phyloP scores from a whole-genome alignment of 2,113 vertebrate genomes.

The Ceyx cyanopectus region DNA sequence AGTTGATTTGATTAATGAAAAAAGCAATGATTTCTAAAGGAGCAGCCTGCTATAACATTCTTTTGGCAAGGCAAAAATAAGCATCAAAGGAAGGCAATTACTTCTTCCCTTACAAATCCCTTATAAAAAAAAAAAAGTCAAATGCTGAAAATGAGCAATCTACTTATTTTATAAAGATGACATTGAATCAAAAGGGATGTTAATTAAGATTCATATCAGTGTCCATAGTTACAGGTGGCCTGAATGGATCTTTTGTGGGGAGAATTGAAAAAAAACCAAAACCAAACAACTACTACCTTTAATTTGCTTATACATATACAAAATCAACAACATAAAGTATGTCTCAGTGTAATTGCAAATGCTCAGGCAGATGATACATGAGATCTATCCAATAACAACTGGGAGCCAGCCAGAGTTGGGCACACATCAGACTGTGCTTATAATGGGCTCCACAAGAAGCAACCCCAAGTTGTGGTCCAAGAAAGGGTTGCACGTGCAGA shows the following conservation, averaged over 20 bases:
- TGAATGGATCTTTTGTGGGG: not conserved
- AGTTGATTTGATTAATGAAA: not conserved
- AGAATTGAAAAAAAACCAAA: not conserved
- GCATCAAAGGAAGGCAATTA: not conserved
- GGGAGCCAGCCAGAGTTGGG: not conserved
- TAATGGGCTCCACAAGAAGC: not conserved
- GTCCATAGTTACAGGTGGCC: not conserved
- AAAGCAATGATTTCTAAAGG: not conserved
- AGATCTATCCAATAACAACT: not conserved
- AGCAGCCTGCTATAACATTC: not conserved
- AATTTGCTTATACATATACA: not conserved
- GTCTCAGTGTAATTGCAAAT: not conserved
- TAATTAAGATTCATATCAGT: not conserved
- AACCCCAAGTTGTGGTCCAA: rapidly evolving
- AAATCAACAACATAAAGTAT: not conserved
- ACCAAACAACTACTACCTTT: not conserved
- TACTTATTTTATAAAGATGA: not conserved
- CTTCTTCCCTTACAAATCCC: not conserved
- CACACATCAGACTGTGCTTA: not conserved
- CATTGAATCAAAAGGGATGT: not conserved
- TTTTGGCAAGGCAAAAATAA: not conserved
- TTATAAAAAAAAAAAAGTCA: not conserved
- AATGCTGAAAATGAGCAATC: not conserved
- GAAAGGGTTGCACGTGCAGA: not conserved
- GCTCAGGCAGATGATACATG: not conserved